Base-by-base conservation (phyloP, 2,113 vertebrate genomes). In the Platycercus adscitus region DNA sequence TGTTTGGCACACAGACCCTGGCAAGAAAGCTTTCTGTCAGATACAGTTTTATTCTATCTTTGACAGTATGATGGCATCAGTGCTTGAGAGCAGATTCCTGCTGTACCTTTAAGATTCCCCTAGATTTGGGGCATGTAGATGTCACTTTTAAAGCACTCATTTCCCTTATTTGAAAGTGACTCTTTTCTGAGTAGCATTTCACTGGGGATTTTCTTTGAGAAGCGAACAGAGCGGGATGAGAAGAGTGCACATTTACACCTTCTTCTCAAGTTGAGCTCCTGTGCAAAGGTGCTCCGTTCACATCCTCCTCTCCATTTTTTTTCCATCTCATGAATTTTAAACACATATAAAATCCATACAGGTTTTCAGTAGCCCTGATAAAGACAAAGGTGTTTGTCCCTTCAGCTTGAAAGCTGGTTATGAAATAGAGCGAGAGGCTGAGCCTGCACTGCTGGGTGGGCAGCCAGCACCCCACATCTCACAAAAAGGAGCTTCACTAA, bases 161-260 rank as follows among this genome's bases (percentile, higher is more conserved):
- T 88, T 91, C 75, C 75, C 0, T 0, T 85, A 77, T 92, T 92
- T 94, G 93, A 95, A 96, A 94, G 90, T 95, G 82, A 70, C 85
- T 96, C 70, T 55, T 82, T 94, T 76, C 87, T 91, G 87, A 95
- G 46, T 76, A 77, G 49, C 80, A 73, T 88, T 88, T 91, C 96
- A 96, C 85, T 71, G 80, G 95, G 92, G 90, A 95, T 88, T 96
- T 94, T 92, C 90, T 94, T 70, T 84, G 85, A 88, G 90, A 75
- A 60, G 85, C 77, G 88, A 97, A 83, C 72, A 71, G 88, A 94
- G 72, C 29, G 53, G 82, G 82, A 90, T 90, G 86, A 97, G 94
- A 96, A 93, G 91, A 81, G 93, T 55, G 17, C 86, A 83, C 71
- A 76, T 93, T 97, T 95, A 92, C 93, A 92, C 86, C 81, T 44